Evolutionary conservation across 53 echinoderm and acorn worm species (phyloP), one percentile per base, ranked within the genome.

Genomic region (Holothuria scabra): DNA sequence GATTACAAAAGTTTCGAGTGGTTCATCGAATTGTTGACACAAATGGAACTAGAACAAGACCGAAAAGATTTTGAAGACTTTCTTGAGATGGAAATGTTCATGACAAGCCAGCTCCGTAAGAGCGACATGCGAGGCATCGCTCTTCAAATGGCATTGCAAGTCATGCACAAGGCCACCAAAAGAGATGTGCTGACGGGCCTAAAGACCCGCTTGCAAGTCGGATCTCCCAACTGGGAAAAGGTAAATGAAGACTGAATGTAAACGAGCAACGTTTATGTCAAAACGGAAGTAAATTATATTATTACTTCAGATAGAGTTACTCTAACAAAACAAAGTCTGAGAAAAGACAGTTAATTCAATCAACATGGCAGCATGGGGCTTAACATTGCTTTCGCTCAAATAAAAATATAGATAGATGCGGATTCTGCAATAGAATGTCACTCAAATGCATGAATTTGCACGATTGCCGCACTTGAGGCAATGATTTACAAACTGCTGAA

Each of bases 1-100:
- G 85, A 86, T 67, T 85, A 87, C 63, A 93, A 85, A 69, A 86
- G 84, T 32, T 93, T 93, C 46, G 93, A 93, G 66, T 93, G 93
- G 93, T 93, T 93, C 74, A 74, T 93, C 11, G 86, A 85, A 56
- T 55, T 93, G 85, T 81, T 93, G 72, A 46, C 82, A 35, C 81
- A 82, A 23, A 70, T 93, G 68, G 93, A 93, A 71, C 24, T 58
- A 3, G 85, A 90, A 64, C 90, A 93, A 66, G 85, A 81, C 34
- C 29, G 86, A 11, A 74, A 86, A 28, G 58, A 79, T 3, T 38
- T 90, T 65, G 90, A 88, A 59, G 84, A 81, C 14, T 93, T 93
- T 48, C 60, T 93, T 4, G 90, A 93, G n/a, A 85, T 93, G 62
- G 85, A 93, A 21, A 85, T 93, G 60, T 93, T 72, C 67, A 93